Conservation (phyloP, 2,888 invertebrate genomes). For the Cetonia aurata region DNA sequence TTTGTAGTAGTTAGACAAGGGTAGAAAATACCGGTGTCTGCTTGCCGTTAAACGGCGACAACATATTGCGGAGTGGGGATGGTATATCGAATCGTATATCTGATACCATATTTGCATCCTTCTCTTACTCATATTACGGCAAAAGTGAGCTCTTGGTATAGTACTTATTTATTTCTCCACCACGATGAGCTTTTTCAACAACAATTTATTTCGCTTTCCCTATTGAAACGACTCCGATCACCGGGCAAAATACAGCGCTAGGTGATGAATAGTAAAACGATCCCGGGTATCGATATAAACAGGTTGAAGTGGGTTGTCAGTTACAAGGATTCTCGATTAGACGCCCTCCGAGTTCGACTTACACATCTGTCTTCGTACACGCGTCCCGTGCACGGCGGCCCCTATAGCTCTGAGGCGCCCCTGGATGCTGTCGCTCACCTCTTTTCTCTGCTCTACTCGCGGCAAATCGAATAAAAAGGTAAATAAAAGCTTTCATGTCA, state of each 20-base stretch:
- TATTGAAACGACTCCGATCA: background rate
- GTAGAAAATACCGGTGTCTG: too few relatives aligned
- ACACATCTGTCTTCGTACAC: conserved; percentile 44
- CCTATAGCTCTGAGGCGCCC: background rate
- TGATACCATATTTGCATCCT: too few relatives aligned
- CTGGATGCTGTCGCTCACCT: background rate
- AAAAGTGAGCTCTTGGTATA: too few relatives aligned
- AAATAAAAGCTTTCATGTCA: conserved; percentile 34
- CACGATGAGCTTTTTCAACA: background rate
- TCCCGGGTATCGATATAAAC: conserved; percentile 59
- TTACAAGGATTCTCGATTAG: conserved; percentile 65
- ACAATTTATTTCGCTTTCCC: conserved; percentile 21
- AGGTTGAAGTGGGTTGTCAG: conserved; percentile 58
- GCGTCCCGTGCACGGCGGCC: conserved; percentile 1
- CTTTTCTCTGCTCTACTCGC: background rate
- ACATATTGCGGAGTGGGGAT: too few relatives aligned
- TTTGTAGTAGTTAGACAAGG: too few relatives aligned
- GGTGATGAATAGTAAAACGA: conserved; percentile 53
- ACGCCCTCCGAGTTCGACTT: conserved; percentile 53
- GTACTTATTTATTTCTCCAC: background rate
- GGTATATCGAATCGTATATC: too few relatives aligned
- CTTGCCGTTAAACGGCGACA: too few relatives aligned
- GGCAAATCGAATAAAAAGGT: conserved; percentile 34
- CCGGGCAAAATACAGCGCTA: background rate
- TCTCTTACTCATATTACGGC: too few relatives aligned